Evolutionary conservation across 2,888 invertebrate species (phyloP), one percentile per base, ranked within the genome.

Genomic region (Chelonus formosanus): DNA sequence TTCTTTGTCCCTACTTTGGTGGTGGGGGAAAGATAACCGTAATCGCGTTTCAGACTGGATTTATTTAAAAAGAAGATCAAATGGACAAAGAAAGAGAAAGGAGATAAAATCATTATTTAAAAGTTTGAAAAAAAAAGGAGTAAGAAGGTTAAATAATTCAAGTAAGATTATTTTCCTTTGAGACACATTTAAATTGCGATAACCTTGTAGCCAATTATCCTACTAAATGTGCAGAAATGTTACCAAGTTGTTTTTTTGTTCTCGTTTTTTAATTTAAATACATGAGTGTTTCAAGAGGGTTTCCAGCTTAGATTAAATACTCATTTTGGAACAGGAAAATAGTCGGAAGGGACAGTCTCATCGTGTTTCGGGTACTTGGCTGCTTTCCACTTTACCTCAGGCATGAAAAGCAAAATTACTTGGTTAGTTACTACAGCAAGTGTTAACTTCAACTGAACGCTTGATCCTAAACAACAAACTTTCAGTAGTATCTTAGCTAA

Each of bases 1-100:
- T 62, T 62, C 54, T 62, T 47, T 45, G 47, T 62, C 47, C 45
- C 52, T 40, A 36, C 52, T 4, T 40, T 4, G 40, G 40, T 40
- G 43, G 52, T 31, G 48, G 36, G 48, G 48, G 34, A 43, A 50
- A 60, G 60, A 60, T 60, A 60, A 60, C 50, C 40, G 52, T 60
- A 60, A 60, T 60, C 60, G 50, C 60, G 52, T 60, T 60, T 60
- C 52, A 60, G 52, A 60, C 60, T 60, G 60, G 60, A 60, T 60
- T 60, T 60, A 60, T 60, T 60, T 52, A 60, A 40, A 31, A 35
- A 48, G 34, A 45, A 48, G 35, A 36, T 59, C 36, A 31, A 3
- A 31, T 43, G 43, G n/a, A 45, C 10, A 43, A 57, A 52, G 31
- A 32, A 52, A 32, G 8, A 35, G 20, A 44, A 34, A 32, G 32